phyloP scores from a whole-genome alignment of 2,797 vertebrate species.

The Tokudaia tokunoshimensis region DNA sequence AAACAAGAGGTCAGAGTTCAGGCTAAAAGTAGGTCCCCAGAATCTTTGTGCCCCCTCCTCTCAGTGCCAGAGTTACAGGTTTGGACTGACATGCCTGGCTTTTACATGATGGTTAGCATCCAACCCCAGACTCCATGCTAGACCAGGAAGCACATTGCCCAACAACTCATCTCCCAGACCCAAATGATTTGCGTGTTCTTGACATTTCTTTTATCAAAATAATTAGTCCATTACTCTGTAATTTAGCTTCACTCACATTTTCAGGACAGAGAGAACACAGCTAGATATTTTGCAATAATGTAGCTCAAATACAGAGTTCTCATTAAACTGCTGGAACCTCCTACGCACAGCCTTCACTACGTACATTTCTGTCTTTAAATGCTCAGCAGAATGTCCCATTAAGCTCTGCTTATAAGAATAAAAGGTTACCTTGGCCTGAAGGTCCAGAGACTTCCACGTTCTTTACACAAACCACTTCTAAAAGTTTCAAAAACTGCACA shows the following conservation, averaged over 20 bases:
- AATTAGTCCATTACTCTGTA: neutral
- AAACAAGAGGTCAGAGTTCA: neutral
- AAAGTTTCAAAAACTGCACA: neutral
- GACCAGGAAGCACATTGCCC: neutral
- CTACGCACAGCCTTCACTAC: neutral
- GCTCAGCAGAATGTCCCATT: neutral
- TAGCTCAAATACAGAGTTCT: neutral
- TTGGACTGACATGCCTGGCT: neutral
- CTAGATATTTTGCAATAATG: neutral
- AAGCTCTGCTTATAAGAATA: neutral
- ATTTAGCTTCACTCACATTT: neutral
- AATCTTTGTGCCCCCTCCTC: neutral
- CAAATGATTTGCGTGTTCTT: neutral
- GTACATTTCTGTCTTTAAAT: neutral
- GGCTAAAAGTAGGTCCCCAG: neutral
- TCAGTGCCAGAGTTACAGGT: neutral
- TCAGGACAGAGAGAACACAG: neutral
- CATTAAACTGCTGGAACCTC: neutral
- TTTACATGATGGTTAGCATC: neutral
- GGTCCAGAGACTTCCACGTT: neutral
- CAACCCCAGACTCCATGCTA: neutral
- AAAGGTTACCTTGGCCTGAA: neutral
- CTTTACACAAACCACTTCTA: neutral
- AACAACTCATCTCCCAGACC: neutral
- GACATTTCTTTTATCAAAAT: neutral